Evolutionary conservation across 2,113 vertebrate species (phyloP).

Genomic region (Sturnus vulgaris): DNA sequence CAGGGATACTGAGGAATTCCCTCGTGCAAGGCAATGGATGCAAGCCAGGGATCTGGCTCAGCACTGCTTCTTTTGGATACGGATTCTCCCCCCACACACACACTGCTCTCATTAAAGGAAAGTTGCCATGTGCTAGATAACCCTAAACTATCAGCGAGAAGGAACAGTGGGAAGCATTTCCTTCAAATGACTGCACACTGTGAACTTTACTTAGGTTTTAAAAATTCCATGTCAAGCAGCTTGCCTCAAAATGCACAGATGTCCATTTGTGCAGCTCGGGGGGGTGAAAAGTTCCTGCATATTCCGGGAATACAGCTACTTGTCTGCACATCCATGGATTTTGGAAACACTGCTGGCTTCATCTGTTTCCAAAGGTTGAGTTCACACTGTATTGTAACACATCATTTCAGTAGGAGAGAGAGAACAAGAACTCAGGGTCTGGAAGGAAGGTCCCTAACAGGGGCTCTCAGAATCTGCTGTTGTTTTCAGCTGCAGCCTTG

Average conservation of each 20-base stretch:
- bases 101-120: background rate
- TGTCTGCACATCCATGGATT: background rate
- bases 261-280: background rate
- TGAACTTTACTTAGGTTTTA: background rate
- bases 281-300: background rate
- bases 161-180: background rate
- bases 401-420: background rate
- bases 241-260: background rate
- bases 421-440: background rate
- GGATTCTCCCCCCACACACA: fast-evolving
- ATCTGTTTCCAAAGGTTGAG: background rate
- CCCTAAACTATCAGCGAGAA: background rate
- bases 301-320: background rate
- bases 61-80: background rate
- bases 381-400: background rate
- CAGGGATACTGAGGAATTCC: background rate
- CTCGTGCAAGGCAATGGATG: background rate
- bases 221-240: background rate
- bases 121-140: background rate
- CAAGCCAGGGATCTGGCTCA: background rate
- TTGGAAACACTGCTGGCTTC: background rate
- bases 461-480: background rate
- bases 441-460: background rate
- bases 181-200: background rate
- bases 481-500: background rate